These are phyloP conservation scores for Papilio machaon DNA, from an alignment of 1,140 invertebrate genomes.

Conservation along the genomic window DNA sequence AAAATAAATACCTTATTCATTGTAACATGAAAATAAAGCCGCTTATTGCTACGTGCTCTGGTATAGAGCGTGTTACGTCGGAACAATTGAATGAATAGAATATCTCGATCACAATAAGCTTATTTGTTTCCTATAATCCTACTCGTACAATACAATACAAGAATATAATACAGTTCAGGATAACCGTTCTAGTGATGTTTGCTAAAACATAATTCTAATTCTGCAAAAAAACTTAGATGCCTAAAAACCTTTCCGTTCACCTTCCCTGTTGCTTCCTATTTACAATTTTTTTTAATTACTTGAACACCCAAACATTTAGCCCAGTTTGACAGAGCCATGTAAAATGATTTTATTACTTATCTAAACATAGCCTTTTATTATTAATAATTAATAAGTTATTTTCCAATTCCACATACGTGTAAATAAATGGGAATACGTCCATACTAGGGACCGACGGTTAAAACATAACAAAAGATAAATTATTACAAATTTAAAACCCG, in stretches of 20 bases:
- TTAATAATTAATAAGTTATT: too few species aligned
- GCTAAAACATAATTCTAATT: too few species aligned
- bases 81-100: constrained; percentile 7
- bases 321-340: too few species aligned
- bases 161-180: neutral
- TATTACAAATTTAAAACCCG: neutral
- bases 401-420: too few species aligned
- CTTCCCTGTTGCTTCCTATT: too few species aligned
- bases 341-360: too few species aligned
- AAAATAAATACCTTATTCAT: neutral
- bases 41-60: neutral
- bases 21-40: neutral
- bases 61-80: neutral
- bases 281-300: too few species aligned
- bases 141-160: neutral
- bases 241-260: too few species aligned
- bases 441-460: neutral
- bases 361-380: too few species aligned
- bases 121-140: neutral
- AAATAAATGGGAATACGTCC: neutral
- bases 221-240: too few species aligned
- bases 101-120: neutral
- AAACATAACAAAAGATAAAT: neutral
- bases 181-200: neutral
- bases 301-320: too few species aligned